Base-by-base conservation (phyloP, 2,888 invertebrate species). In the Penaeus monodon region DNA sequence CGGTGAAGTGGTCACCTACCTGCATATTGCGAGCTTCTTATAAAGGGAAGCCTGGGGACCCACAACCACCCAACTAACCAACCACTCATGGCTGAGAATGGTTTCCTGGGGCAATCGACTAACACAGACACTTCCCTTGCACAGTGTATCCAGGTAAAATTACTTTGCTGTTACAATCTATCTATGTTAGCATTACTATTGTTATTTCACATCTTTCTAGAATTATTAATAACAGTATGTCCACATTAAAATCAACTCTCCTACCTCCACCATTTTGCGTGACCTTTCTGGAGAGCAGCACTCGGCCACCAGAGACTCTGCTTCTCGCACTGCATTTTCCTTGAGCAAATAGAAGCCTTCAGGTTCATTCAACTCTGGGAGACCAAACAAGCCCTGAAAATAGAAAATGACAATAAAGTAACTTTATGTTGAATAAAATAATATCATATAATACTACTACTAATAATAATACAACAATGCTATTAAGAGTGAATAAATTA, bases 321-420 rank as follows among this genome's bases (percentile, higher is more conserved):
- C 95, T 85, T 95, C 94, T 12, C 92, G 90, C 84, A 95, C 94
- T 3, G 96, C 97, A 92, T 95, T 94, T 84, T 96, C 95, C 92
- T 96, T 96, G 17, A 98, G 92, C 4, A 94, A 91, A 91, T 95
- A 94, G 92, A 99, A 98, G 1, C 98, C 98, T 91, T 95, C 95
- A 88, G 94, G 94, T 79, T 94, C 94, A 88, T 94, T 94, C 6
- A 99, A 93, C 92, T 97, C 96, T 64, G 95, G 94, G 91, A 97
- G 95, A 88, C 95, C 95, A 93, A 99, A 98, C 81, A 89, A 79
- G 14, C 89, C 89, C 89, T 89, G 74, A 22, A 82, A 82, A 27
- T 65, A 63, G 98, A 96, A 97, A 91, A 89, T 90, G 92, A 91
- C 88, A 76, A 84, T 44, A 76, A 74, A 29, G 84, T 66, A 79